Evolutionary conservation across 2,888 invertebrate genomes (phyloP), one percentile per base, ranked within the genome.

Genomic region (Platerodrilus igneus): DNA sequence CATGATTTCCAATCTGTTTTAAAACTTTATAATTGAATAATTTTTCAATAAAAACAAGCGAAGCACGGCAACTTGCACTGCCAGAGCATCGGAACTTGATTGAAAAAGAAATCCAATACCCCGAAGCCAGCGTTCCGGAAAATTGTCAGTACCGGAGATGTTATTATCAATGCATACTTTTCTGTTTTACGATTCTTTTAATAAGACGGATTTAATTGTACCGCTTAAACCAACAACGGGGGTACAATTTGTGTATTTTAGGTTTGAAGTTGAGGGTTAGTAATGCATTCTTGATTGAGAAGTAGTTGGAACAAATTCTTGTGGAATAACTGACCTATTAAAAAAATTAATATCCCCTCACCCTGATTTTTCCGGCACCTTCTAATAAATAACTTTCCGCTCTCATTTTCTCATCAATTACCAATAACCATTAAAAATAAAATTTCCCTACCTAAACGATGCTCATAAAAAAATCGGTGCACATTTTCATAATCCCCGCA

Each of bases 1-100:
- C 57, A 57, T 63, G 64, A 66, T 66, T 66, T 64, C 60, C 64
- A 66, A 66, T 66, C 66, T 66, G 64, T 64, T 66, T 64, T 59
- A 63, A 66, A 66, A 65, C 64, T 65, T 66, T 63, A 63, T 65
- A 66, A 65, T 65, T 66, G 66, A 66, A 65, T 66, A 66, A 66
- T 66, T 66, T 64, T 66, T 65, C 66, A 65, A 66, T 65, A 66
- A 66, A 66, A 65, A 64, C 63, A 63, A 65, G 63, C 61, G 61
- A 59, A 63, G 63, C 63, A 59, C 46, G 53, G 45, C 44, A 50
- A 50, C 50, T 42, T 38, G 46, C 39, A 43, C 47, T 30, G 46
- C 42, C 42, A 39, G n/a, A n/a, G 46, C 42, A 39, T 36, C 39
- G 47, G 51, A 46, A 47, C 57, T 57, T 58, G 61, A 62, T 61